Percentiles rank a stretch among this genome's conserved stretches.
Conservation (phyloP, 2,888 invertebrate genomes). For the Harmothoe impar region DNA sequence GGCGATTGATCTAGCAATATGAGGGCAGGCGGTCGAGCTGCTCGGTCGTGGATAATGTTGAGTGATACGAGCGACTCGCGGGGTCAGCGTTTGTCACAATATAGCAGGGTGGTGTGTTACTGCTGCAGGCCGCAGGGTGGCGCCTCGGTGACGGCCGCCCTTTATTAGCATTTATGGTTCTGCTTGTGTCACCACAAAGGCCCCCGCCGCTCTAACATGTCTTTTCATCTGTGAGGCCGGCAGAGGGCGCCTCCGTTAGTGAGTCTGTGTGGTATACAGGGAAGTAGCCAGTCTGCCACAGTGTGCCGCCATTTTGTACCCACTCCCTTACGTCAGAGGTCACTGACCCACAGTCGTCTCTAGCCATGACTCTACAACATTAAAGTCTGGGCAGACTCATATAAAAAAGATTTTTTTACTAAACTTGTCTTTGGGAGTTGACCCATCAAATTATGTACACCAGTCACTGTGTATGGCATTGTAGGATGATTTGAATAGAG, state of each 20-base stretch:
- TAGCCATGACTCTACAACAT: too few relatives aligned
- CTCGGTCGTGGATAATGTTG: not conserved
- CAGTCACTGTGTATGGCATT: too few relatives aligned
- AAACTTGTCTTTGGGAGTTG: too few relatives aligned
- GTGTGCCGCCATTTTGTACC: too few relatives aligned
- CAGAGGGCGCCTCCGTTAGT: not conserved
- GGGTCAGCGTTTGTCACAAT: constrained; percentile 38
- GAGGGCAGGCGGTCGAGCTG: not conserved
- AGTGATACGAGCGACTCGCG: constrained; percentile 8
- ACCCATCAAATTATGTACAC: too few relatives aligned
- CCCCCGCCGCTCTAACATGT: not conserved
- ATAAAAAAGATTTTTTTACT: too few relatives aligned
- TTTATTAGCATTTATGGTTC: constrained; percentile 9
- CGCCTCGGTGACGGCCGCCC: not conserved
- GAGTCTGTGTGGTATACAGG: too few relatives aligned
- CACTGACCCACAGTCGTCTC: too few relatives aligned
- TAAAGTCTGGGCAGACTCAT: too few relatives aligned
- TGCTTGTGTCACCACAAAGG: constrained; percentile 20
- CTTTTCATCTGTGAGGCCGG: constrained; percentile 9
- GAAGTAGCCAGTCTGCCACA: too few relatives aligned
- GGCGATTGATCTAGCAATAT: constrained; percentile 35
- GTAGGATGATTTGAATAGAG: too few relatives aligned
- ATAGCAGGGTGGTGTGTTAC: not conserved
- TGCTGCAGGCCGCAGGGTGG: not conserved
- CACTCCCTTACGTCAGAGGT: too few relatives aligned